Conservation (phyloP, 1,140 invertebrate species). For the Oryzaephilus surinamensis region DNA sequence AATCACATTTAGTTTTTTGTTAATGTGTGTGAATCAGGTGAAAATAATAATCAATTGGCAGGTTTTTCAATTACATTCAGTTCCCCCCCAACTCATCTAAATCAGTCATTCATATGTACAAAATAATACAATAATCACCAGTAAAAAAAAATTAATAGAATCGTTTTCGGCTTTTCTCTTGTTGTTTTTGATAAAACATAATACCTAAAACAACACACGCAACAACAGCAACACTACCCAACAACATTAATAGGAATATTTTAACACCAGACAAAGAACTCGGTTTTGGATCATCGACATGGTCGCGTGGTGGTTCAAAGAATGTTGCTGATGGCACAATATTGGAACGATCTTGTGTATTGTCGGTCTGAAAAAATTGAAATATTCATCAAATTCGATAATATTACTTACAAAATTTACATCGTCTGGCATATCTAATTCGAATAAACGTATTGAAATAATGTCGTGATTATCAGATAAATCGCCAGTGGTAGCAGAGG, state of each 20-base stretch:
- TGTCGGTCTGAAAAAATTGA: constrained; percentile 44
- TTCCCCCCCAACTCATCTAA: background rate
- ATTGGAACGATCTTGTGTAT: constrained; percentile 57
- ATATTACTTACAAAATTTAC: constrained; percentile 40
- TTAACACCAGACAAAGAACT: constrained; percentile 73
- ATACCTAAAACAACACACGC: constrained; percentile 74
- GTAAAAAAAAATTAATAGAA: constrained; percentile 59
- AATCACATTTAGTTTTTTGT: background rate
- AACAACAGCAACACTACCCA: constrained; percentile 65
- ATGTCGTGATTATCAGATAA: constrained; percentile 96
- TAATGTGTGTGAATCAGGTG: background rate
- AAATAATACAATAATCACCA: constrained; percentile 1
- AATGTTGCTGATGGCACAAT: constrained; percentile 70
- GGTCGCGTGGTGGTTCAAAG: constrained; percentile 78
- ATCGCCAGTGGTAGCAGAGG: constrained; percentile 93
- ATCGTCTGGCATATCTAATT: constrained; percentile 65
- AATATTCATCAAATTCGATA: constrained; percentile 1
- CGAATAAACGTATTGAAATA: constrained; percentile 81
- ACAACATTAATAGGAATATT: constrained; percentile 75
- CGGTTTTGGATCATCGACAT: constrained; percentile 77
- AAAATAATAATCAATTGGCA: no score
- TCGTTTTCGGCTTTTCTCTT: constrained; percentile 79
- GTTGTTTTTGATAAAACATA: constrained; percentile 84
- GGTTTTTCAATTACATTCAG: no score
- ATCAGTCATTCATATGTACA: constrained; percentile 2